Base-by-base conservation (phyloP, 2,797 vertebrate species). In the Dallia pectoralis region DNA sequence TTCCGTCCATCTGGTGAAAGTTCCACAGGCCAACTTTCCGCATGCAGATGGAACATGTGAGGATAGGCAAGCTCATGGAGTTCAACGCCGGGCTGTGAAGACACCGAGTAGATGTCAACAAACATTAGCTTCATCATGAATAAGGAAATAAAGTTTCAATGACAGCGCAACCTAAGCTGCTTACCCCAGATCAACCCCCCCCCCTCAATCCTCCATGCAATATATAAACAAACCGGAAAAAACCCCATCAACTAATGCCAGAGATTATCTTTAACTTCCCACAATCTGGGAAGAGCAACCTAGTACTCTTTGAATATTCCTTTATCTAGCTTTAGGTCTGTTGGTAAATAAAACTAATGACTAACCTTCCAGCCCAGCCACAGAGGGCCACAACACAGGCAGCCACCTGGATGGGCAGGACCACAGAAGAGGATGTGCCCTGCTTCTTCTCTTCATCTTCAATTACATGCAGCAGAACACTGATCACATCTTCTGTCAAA, bases 11-110 rank as follows among this genome's bases (percentile, higher is more conserved):
- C 86, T 98, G 96, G 75, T 95, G 92, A 81, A 98, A 99, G 71
- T 93, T 93, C 96, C 97, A 99, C 44, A 98, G 87, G 4, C 96
- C 97, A 69, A 97, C 96, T 67, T 95, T 97, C 79, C 97, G 92
- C 94, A 95, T 95, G 82, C 97, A 99, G 77, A 92, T 95, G 0
- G 93, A 93, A 82, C 97, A 98, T 32, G 87, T 91, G 85, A 99
- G 94, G 68, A 96, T 91, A 0, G 95, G 92, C 5, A 98, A 93
- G 68, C 89, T 94, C 86, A 92, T 72, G 0, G 93, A 87, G 2
- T 92, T 90, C 0, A 92, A 76, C 1, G 87, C 30, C 2, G 93
- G 78, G 19, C 96, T 99, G 80, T 8, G 69, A 32, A 65, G 19
- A 44, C 40, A 0, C 25, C 15, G 0, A 19, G 67, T 47, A 47